Evolutionary conservation across 2,888 invertebrate species (phyloP).

Genomic region (Platycheirus albimanus): DNA sequence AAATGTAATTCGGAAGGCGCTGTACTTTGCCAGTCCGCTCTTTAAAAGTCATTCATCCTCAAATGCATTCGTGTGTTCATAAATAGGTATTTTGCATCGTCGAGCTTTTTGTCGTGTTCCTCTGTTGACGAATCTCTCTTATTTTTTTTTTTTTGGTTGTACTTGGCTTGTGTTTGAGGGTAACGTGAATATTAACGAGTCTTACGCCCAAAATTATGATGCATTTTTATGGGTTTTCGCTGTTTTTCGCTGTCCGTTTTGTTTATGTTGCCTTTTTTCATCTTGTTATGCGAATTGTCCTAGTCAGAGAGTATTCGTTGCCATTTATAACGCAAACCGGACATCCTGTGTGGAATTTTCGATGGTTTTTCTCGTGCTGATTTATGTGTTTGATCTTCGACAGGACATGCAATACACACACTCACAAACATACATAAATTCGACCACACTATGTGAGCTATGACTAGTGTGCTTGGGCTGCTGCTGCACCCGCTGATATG

Average conservation of each 20-base stretch:
- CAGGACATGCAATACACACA: slow-evolving; percentile 67
- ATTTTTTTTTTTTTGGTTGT: slow-evolving; percentile 30
- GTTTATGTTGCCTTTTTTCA: slow-evolving; percentile 24
- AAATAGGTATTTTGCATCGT: slow-evolving; percentile 64
- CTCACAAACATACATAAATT: slow-evolving; percentile 8
- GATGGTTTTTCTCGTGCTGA: slow-evolving; percentile 78
- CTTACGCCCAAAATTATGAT: slow-evolving; percentile 80
- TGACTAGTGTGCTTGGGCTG: neutral
- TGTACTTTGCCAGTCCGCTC: neutral
- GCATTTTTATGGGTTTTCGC: slow-evolving; percentile 83
- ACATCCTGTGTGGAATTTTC: slow-evolving; percentile 75
- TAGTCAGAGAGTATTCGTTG: slow-evolving; percentile 61
- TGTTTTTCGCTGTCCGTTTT: slow-evolving; percentile 78
- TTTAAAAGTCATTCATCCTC: slow-evolving; percentile 18
- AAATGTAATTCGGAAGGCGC: slow-evolving; percentile 24
- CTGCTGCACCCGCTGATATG: slow-evolving; percentile 57
- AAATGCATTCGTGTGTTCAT: slow-evolving; percentile 58
- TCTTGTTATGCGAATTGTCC: slow-evolving; percentile 48
- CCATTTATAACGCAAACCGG: slow-evolving; percentile 74
- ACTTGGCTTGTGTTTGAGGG: slow-evolving; percentile 12
- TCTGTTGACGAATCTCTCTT: slow-evolving; percentile 62
- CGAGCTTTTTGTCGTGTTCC: slow-evolving; percentile 46
- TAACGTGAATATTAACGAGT: slow-evolving; percentile 71
- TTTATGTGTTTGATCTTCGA: slow-evolving; percentile 81
- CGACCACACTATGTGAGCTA: neutral